Evolutionary conservation across 2,113 vertebrate genomes (phyloP), one percentile per base, ranked within the genome.

Genomic region (Rynchops niger): DNA sequence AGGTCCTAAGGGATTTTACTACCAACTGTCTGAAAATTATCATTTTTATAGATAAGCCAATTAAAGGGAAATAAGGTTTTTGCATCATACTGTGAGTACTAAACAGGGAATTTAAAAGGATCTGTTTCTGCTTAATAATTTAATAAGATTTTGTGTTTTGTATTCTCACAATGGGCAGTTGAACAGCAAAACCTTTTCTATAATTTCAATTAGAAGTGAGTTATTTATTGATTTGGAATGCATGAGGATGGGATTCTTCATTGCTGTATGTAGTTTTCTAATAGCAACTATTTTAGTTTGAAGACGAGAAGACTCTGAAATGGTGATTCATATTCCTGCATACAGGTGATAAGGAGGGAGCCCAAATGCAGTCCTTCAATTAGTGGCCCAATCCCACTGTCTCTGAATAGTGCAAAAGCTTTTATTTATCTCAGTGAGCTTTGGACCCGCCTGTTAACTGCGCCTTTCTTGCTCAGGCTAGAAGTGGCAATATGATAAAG

Each of bases 21-120:
- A 93, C 93, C 81, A 93, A 97, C 96, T 95, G 94, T 94, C 88
- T 95, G 83, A 96, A 97, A 98, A 97, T 92, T 95, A 98, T 96
- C 32, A 95, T 93, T 97, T 96, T 97, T 96, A 92, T 93, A 96
- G 95, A 96, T 96, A 96, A 97, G 86, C 94, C 93, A 97, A 93
- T 98, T 98, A 97, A 97, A 96, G 58, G 58, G 81, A 94, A 95
- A 94, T 96, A 96, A 86, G 76, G 18, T 3, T 87, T 97, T 86
- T 96, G 89, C 82, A 95, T 97, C 94, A 90, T 87, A 96, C 59
- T 4, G 0, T 93, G 93, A 95, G 93, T 96, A 79, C 89, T 95
- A 96, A 97, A 97, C 59, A 94, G 94, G 77, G 95, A 91, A 82
- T 94, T 97, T 96, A 69, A 80, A 93, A 94, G 72, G 42, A 91